A percentile compares a stretch with the other conserved stretches of the same genome.
Conservation (phyloP, 2,113 vertebrate genomes). For the Numida meleagris region DNA sequence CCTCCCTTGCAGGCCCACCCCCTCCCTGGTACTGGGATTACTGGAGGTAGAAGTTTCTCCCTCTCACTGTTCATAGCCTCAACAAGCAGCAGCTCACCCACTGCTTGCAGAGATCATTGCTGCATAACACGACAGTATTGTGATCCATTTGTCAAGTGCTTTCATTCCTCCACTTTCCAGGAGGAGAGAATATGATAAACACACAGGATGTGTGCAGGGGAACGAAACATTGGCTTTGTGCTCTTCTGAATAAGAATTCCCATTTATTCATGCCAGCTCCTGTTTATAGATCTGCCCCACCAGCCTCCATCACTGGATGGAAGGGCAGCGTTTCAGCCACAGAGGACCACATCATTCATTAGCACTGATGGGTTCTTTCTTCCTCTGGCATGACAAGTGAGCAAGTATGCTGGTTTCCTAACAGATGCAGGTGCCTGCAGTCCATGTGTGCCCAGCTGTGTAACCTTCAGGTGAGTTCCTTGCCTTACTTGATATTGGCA, state of each 20-base stretch:
- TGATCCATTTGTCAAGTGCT: rapidly evolving
- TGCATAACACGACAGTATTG: rapidly evolving
- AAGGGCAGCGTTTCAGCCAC: neutral
- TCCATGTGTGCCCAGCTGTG: neutral
- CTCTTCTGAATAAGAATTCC: neutral
- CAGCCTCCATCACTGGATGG: rapidly evolving
- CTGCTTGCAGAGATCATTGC: neutral
- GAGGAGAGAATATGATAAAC: neutral
- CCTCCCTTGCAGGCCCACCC: neutral
- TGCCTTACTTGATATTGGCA: neutral
- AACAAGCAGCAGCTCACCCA: neutral
- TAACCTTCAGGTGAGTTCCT: neutral
- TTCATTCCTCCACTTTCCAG: neutral
- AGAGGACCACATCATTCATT: neutral
- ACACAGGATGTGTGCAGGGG: rapidly evolving
- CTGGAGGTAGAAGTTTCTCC: neutral
- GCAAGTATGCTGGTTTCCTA: neutral
- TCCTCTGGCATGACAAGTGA: neutral
- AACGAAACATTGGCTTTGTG: neutral
- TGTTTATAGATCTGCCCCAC: neutral
- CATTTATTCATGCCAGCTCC: neutral
- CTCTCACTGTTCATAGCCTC: rapidly evolving
- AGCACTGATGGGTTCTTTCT: neutral
- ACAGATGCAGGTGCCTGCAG: rapidly evolving
- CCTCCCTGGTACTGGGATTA: neutral